phyloP scores from a whole-genome alignment of 1,140 invertebrate genomes.

The Formica exsecta region DNA sequence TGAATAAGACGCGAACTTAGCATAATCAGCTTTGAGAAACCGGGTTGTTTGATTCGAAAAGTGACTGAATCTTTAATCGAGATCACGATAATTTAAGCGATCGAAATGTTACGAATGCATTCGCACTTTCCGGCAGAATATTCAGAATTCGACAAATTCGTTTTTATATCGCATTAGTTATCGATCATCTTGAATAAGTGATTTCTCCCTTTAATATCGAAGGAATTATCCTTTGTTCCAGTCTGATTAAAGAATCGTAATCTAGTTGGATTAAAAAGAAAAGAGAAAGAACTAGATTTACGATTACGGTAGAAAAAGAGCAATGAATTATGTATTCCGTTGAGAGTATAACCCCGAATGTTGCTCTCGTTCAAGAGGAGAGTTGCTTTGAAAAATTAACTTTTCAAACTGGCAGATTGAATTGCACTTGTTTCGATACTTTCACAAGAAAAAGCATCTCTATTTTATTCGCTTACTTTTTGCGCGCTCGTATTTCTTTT shows the following conservation, averaged over 20 bases:
- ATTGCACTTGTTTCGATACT: slow-evolving; percentile 13
- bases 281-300: neutral
- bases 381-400: slow-evolving; percentile 25
- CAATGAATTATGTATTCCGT: slow-evolving; percentile 32
- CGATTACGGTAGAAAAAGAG: neutral
- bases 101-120: neutral
- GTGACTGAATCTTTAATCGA: slow-evolving; percentile 2
- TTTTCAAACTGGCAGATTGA: slow-evolving; percentile 20
- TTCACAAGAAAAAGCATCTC: neutral
- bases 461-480: neutral
- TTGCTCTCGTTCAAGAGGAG: neutral
- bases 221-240: neutral
- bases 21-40: slow-evolving; percentile 54
- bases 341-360: slow-evolving; percentile 11
- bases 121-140: neutral
- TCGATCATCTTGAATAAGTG: neutral
- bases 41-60: slow-evolving; percentile 11
- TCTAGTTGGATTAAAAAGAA: neutral
- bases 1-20: neutral
- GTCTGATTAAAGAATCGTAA: neutral
- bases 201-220: neutral
- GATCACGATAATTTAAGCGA: slow-evolving; percentile 19
- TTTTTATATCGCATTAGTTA: neutral
- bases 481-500: neutral
- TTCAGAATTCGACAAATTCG: neutral